These are phyloP conservation scores for Furcula furcula DNA, from an alignment of 2,888 invertebrate species.

Conservation along the genomic window DNA sequence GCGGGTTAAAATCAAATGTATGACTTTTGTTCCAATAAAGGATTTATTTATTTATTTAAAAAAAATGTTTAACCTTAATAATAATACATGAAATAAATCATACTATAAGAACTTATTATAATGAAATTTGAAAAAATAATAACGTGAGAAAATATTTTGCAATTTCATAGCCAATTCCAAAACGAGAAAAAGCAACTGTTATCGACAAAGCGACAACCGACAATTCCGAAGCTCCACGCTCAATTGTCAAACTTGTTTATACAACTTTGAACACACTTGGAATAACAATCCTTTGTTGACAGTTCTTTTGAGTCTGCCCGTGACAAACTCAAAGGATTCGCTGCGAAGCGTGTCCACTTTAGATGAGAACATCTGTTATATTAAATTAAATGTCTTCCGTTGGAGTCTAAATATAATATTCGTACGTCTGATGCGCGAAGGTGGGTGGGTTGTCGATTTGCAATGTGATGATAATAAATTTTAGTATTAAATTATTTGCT, in stretches of 20 bases:
- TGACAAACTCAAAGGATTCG: constrained; percentile 72
- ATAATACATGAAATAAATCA: too few relatives aligned
- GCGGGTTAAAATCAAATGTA: too few relatives aligned
- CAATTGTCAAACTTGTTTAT: constrained; percentile 65
- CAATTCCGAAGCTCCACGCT: constrained; percentile 26
- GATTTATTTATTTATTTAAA: too few relatives aligned
- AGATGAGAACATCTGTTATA: constrained; percentile 67
- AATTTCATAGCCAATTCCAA: neutral
- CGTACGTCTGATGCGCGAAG: constrained; percentile 37
- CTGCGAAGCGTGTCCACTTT: constrained; percentile 56
- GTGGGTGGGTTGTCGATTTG: constrained; percentile 30
- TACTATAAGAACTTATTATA: too few relatives aligned
- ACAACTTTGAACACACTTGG: constrained; percentile 66
- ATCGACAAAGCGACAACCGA: neutral
- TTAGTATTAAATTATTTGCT: neutral
- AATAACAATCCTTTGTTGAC: constrained; percentile 70
- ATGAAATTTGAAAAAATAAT: too few relatives aligned
- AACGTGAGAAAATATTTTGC: neutral
- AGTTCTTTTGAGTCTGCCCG: constrained; percentile 61
- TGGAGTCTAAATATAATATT: constrained; percentile 45
- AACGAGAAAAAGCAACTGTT: neutral
- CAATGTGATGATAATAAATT: constrained; percentile 10
- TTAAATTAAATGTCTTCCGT: constrained; percentile 67
- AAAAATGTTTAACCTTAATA: too few relatives aligned
- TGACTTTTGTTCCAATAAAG: too few relatives aligned